Percentiles rank a stretch among this genome's conserved stretches.
These are phyloP conservation scores for Denticeps clupeoides DNA, from an alignment of 2,797 vertebrate genomes.

Conservation along the genomic window DNA sequence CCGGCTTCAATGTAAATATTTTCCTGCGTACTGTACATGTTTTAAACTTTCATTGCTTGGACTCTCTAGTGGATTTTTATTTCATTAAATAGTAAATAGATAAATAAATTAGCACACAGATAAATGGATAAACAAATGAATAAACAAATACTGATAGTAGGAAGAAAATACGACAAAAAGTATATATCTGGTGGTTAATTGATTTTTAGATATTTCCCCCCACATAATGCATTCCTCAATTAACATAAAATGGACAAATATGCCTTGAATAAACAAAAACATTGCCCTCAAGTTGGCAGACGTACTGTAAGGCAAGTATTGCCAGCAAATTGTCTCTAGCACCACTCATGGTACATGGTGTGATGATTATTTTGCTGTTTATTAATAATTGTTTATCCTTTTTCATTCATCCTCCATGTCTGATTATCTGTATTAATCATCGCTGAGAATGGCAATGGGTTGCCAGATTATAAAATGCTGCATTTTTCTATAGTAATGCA, in stretches of 20 bases:
- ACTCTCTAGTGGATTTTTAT: conserved; percentile 49
- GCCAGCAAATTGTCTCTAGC: not conserved
- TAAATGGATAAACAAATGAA: conserved; percentile 50
- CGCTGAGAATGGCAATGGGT: conserved; percentile 3
- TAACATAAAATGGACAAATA: conserved; percentile 39
- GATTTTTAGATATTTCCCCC: conserved; percentile 34
- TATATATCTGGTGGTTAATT: conserved; percentile 32
- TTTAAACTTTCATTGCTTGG: conserved; percentile 63
- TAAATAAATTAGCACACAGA: conserved; percentile 54
- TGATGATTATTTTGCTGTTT: not conserved
- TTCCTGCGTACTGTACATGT: conserved; percentile 63
- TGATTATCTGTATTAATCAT: not conserved
- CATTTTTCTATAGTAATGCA: too few species aligned
- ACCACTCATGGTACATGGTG: not conserved
- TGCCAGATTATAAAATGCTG: not conserved
- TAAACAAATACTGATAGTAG: conserved; percentile 34
- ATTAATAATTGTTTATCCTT: not conserved
- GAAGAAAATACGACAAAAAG: conserved; percentile 25
- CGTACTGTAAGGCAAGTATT: conserved; percentile 19
- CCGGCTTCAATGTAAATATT: conserved; percentile 88
- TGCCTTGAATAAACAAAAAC: conserved; percentile 29
- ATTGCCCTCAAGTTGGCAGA: conserved; percentile 34
- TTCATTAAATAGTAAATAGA: conserved; percentile 62
- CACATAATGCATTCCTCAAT: conserved; percentile 31
- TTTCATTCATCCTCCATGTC: not conserved